Evolutionary conservation across 1,140 invertebrate genomes (phyloP), one percentile per base, ranked within the genome.

Genomic region (Bilobella aurantiaca): DNA sequence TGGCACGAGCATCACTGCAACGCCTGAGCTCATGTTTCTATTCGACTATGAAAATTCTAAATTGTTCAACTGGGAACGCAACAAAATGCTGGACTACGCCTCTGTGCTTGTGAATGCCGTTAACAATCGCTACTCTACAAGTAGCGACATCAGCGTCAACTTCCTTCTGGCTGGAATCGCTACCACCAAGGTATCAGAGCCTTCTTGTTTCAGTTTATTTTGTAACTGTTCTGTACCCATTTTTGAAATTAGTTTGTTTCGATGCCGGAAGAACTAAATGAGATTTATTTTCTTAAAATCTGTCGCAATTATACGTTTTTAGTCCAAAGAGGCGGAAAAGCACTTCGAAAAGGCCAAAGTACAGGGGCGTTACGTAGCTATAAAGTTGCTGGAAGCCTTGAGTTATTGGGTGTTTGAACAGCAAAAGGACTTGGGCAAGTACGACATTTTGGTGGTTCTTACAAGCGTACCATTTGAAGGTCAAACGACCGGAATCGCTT

Each of bases 61-160:
- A n/a, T 27, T 18, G 0, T 63, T 73, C 47, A 37, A 58, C 12
- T 63, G 66, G 0, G 58, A 67, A 5, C 31, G 66, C 14, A 47
- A 8, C 8, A 56, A 67, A 32, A 64, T 73, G 1, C 57, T 67
- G 2, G 46, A 72, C 18, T 73, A 73, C 28, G 29, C 71, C 0
- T 46, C 63, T 16, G 63, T 73, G 27, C 69, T 73, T 56, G 70
- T 69, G 34, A 69, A 73, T 28, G 66, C 66, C 2, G 57, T 73
- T 29, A 72, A 72, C 31, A 65, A 70, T 29, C 66, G 73, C 0
- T 73, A 37, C 28, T 66, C 68, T n/a, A 70, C 66, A 2, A 62
- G 68, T 14, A 42, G 25, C 16, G 69, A 73, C 42, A 70, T 70
- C 3, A 64, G 67, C 18, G 64, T 73, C 14, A 46, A 57, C 0